phyloP scores from a whole-genome alignment of 2,797 vertebrate species.

The Mus caroli region DNA sequence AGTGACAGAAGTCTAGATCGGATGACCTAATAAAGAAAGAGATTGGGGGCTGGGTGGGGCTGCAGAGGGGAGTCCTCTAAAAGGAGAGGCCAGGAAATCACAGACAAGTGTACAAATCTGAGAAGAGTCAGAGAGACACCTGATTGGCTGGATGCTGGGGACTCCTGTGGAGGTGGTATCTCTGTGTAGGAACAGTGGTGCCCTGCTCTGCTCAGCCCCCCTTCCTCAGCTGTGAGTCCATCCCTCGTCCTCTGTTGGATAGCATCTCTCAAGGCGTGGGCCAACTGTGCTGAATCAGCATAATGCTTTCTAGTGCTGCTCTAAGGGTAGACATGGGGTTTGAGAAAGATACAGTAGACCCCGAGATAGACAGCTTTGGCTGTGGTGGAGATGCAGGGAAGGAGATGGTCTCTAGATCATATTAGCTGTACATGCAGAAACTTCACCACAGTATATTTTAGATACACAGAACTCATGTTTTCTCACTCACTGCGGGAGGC shows the following conservation, averaged over 20 bases:
- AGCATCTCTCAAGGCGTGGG: neutral
- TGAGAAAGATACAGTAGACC: neutral
- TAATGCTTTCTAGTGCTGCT: neutral
- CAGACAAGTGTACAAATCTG: neutral
- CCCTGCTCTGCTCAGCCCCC: no score
- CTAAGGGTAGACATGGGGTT: neutral
- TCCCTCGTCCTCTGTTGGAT: neutral
- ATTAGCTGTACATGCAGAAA: neutral
- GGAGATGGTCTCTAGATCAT: neutral
- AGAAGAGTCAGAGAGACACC: neutral
- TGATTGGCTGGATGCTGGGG: no score
- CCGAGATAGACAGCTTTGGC: neutral
- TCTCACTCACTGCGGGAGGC: neutral
- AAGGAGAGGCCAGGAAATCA: neutral
- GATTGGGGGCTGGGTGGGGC: neutral
- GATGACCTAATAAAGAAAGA: neutral
- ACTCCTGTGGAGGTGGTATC: no score
- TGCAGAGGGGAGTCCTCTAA: neutral
- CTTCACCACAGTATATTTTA: neutral
- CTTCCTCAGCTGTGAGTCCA: neutral
- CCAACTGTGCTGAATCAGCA: neutral
- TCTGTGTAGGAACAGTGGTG: accelerated
- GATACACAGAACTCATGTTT: neutral
- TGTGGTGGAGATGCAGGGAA: neutral
- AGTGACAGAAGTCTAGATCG: neutral